A percentile compares a stretch with the other conserved stretches of the same genome.
Conservation (phyloP, 2,888 invertebrate genomes). For the Carterocephalus palaemon region DNA sequence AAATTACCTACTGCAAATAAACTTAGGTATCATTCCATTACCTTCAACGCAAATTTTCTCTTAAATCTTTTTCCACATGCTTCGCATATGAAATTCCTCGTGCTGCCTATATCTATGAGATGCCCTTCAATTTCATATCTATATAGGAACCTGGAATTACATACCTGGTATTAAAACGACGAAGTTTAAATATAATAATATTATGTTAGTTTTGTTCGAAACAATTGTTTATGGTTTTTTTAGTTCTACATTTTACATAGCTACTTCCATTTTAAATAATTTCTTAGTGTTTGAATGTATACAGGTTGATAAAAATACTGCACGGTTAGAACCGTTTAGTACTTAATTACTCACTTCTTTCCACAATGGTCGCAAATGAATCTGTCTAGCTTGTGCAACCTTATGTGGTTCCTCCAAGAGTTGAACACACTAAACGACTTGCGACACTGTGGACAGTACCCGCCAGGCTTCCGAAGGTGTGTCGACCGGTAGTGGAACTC, state of each 20-base stretch:
- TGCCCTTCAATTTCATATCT: conserved; percentile 41
- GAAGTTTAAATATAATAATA: background rate
- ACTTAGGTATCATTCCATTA: too few species aligned
- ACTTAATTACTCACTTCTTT: conserved; percentile 41
- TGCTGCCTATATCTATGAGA: conserved; percentile 39
- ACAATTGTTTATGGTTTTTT: too few species aligned
- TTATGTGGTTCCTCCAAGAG: conserved; percentile 43
- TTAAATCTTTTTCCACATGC: conserved; percentile 49
- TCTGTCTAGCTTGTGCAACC: conserved; percentile 35
- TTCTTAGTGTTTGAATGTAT: too few species aligned
- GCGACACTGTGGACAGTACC: conserved; percentile 44
- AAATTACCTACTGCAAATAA: too few species aligned
- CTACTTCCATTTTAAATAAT: too few species aligned
- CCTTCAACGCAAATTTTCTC: conserved; percentile 41
- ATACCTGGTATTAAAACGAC: background rate
- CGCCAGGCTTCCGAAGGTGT: conserved; percentile 49
- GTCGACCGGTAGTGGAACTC: conserved; percentile 54
- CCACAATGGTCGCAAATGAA: conserved; percentile 52
- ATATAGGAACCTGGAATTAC: conserved; percentile 42
- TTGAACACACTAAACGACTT: conserved; percentile 37
- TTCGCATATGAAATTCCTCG: conserved; percentile 45
- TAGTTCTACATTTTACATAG: too few species aligned
- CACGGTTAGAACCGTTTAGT: background rate
- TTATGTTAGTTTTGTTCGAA: background rate
- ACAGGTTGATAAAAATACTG: too few species aligned